These are phyloP conservation scores for Synergus japonicus DNA, from an alignment of 2,888 invertebrate species.

Conservation along the genomic window DNA sequence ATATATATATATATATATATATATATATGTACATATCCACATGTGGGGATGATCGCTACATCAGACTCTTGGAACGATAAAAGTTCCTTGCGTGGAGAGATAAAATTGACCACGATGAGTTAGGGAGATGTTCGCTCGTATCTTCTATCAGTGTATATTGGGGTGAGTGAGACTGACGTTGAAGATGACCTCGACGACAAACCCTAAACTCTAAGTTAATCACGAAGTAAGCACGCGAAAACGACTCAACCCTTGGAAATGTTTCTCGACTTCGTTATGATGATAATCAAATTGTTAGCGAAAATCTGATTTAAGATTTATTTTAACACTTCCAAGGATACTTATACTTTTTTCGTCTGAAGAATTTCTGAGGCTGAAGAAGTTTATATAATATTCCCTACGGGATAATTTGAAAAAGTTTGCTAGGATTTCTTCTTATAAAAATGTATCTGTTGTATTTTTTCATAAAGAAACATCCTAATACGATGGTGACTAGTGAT, in stretches of 20 bases:
- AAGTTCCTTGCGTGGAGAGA: neutral
- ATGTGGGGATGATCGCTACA: conserved; percentile 10
- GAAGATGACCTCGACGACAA: conserved; percentile 53
- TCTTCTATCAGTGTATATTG: conserved; percentile 4
- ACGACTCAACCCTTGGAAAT: neutral
- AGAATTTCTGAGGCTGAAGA: neutral
- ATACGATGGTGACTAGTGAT: neutral
- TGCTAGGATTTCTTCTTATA: neutral
- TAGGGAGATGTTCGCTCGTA: neutral
- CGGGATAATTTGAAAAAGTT: neutral
- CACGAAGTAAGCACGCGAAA: conserved; percentile 29
- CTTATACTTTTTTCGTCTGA: too few relatives aligned
- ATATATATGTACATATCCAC: conserved; percentile 11
- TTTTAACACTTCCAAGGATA: too few relatives aligned
- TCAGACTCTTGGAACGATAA: conserved; percentile 23
- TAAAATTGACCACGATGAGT: conserved; percentile 6
- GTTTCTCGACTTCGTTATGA: neutral
- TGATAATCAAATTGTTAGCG: neutral
- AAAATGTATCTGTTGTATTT: neutral
- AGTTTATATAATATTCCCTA: neutral
- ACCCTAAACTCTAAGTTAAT: conserved; percentile 58
- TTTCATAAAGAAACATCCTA: neutral
- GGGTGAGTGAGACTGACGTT: conserved; percentile 53
- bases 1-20: too few relatives aligned
- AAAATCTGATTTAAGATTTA: neutral